These are phyloP conservation scores for Diplodus sargus DNA, from an alignment of 2,797 vertebrate genomes.

Conservation along the genomic window DNA sequence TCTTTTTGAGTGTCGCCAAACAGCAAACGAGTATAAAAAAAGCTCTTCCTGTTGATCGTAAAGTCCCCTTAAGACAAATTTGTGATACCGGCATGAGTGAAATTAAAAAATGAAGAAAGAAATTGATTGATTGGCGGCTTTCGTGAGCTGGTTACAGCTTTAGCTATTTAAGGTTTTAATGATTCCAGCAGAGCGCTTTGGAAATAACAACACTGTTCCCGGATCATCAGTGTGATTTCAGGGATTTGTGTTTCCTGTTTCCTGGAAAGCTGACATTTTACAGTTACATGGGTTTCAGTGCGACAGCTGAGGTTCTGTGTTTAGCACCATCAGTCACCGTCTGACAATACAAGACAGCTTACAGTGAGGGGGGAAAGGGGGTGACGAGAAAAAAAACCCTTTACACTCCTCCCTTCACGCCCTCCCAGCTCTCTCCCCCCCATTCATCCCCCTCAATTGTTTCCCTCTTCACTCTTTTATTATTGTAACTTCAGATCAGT, in stretches of 20 bases:
- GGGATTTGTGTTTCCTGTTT: constrained; percentile 15
- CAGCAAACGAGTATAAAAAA: neutral
- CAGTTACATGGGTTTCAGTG: constrained; percentile 19
- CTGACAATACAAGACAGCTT: constrained; percentile 50
- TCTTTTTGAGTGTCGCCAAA: neutral
- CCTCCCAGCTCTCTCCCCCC: neutral
- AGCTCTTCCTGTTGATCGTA: neutral
- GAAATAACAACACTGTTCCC: neutral
- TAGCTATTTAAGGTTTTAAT: constrained; percentile 16
- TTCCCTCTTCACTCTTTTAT: constrained; percentile 38
- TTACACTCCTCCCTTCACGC: constrained; percentile 23
- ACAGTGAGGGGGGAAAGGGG: constrained; percentile 10
- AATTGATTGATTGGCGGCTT: neutral
- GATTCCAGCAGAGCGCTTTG: neutral
- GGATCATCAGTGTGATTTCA: neutral
- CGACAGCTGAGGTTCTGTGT: constrained; percentile 45
- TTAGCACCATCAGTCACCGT: constrained; percentile 60
- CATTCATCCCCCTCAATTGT: constrained; percentile 44
- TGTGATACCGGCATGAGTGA: neutral
- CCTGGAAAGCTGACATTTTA: constrained; percentile 22
- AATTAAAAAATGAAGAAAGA: neutral
- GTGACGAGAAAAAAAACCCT: constrained; percentile 2
- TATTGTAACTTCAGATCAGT: constrained; percentile 49
- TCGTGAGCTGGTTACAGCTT: neutral
- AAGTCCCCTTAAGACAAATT: neutral